These are phyloP conservation scores for Petrocephalus sullivani DNA, from an alignment of 2,797 vertebrate species.

Conservation along the genomic window DNA sequence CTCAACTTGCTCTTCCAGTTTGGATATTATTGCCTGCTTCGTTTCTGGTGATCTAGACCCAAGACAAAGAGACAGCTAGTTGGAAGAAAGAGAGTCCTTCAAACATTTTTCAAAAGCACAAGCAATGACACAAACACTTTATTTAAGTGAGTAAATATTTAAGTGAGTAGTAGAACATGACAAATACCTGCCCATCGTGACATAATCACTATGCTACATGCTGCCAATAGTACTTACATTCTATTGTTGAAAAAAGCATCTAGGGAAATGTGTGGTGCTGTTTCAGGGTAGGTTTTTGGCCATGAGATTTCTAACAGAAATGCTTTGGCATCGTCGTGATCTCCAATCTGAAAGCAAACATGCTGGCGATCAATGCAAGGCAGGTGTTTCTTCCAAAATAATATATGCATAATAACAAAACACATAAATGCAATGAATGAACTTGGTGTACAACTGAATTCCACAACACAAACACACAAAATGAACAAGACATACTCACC, in stretches of 20 bases:
- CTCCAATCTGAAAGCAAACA: conserved; percentile 71
- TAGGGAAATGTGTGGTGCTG: conserved; percentile 79
- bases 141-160: not conserved
- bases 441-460: not conserved
- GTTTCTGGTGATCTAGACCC: conserved; percentile 57
- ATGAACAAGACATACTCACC: conserved; percentile 60
- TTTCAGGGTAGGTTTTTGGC: conserved; percentile 87
- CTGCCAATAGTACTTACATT: conserved; percentile 63
- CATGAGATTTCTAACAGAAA: conserved; percentile 87
- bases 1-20: conserved; percentile 82
- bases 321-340: conserved; percentile 80
- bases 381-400: not conserved
- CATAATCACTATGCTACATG: not conserved
- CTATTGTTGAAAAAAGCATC: conserved; percentile 95
- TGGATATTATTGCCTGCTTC: conserved; percentile 76
- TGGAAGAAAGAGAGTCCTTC: not conserved
- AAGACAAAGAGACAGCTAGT: not conserved
- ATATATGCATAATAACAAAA: not conserved
- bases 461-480: not conserved
- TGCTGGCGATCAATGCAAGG: not conserved
- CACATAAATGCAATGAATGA: not conserved
- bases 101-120: not conserved
- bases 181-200: not conserved
- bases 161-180: not conserved
- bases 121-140: not conserved